Evolutionary conservation across 1,140 invertebrate species (phyloP).

Genomic region (Bombus sibiricus): DNA sequence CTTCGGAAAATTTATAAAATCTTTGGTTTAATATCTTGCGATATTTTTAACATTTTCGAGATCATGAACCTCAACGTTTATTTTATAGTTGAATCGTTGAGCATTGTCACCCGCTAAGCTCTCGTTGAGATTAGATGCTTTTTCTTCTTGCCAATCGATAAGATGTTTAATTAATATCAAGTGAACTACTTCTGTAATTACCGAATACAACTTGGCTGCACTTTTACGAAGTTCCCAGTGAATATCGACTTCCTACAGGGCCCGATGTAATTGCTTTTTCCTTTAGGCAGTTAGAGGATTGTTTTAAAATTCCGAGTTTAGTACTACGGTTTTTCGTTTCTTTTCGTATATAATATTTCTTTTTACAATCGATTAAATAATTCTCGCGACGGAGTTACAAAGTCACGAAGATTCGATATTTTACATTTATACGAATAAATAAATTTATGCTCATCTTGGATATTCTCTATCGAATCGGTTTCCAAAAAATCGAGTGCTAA

Average conservation of each 20-base stretch:
- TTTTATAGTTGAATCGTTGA: neutral
- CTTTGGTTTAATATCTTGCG: neutral
- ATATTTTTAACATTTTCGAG: neutral
- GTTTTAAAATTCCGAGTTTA: constrained; percentile 10
- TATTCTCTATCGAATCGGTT: too few relatives aligned
- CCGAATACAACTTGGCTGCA: constrained; percentile 11
- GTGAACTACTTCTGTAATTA: constrained; percentile 29
- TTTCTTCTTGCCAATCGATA: neutral
- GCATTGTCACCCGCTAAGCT: neutral
- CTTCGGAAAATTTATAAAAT: neutral
- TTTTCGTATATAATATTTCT: neutral
- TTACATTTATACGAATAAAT: neutral
- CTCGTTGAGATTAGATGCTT: too few relatives aligned
- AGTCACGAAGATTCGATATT: neutral
- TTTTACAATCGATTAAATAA: neutral
- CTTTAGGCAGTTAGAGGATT: constrained; percentile 28
- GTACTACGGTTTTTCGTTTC: neutral
- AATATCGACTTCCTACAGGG: constrained; percentile 28
- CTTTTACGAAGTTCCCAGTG: neutral
- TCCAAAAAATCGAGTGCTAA: too few relatives aligned
- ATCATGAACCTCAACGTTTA: too few relatives aligned
- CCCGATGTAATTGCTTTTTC: constrained; percentile 41
- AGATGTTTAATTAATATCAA: constrained; percentile 32
- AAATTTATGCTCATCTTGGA: too few relatives aligned
- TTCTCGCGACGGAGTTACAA: neutral